These are phyloP conservation scores for Anodontia alba DNA, from an alignment of 2,888 invertebrate genomes.

Conservation along the genomic window DNA sequence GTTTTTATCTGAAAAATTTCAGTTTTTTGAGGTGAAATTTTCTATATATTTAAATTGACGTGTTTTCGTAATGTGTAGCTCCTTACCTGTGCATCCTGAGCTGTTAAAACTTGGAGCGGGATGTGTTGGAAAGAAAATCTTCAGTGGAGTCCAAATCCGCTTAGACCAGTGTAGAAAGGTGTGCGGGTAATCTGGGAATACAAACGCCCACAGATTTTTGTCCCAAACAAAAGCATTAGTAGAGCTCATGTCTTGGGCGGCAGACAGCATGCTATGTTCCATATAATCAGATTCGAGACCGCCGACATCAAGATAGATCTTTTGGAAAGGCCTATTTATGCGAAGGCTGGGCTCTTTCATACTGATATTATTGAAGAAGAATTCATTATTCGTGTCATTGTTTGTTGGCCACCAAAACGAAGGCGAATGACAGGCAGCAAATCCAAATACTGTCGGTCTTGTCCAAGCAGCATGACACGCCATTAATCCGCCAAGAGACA, in stretches of 20 bases:
- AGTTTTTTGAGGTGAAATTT: too few species aligned
- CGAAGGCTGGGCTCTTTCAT: constrained; percentile 14
- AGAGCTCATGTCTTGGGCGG: not conserved
- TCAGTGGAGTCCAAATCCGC: constrained; percentile 1
- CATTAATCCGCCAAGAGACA: constrained; percentile 41
- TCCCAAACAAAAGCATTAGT: constrained; percentile 11
- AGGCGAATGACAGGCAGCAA: constrained; percentile 41
- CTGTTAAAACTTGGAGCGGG: not conserved
- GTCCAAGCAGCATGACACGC: constrained; percentile 48
- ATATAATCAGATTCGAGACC: constrained; percentile 19
- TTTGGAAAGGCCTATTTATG: constrained; percentile 16
- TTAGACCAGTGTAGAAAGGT: not conserved
- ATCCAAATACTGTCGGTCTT: constrained; percentile 28
- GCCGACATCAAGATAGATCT: constrained; percentile 38
- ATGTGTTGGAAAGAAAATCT: not conserved
- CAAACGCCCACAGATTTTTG: constrained; percentile 34
- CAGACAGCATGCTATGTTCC: constrained; percentile 21
- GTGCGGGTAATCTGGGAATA: constrained; percentile 22
- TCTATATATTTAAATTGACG: too few species aligned
- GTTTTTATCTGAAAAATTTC: too few species aligned
- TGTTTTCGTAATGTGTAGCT: too few species aligned
- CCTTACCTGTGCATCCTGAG: too few species aligned
- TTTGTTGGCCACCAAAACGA: constrained; percentile 43
- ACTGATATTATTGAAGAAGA: constrained; percentile 33
- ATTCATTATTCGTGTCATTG: not conserved